These are phyloP conservation scores for Papilio helenus DNA, from an alignment of 1,140 invertebrate genomes.

Conservation along the genomic window DNA sequence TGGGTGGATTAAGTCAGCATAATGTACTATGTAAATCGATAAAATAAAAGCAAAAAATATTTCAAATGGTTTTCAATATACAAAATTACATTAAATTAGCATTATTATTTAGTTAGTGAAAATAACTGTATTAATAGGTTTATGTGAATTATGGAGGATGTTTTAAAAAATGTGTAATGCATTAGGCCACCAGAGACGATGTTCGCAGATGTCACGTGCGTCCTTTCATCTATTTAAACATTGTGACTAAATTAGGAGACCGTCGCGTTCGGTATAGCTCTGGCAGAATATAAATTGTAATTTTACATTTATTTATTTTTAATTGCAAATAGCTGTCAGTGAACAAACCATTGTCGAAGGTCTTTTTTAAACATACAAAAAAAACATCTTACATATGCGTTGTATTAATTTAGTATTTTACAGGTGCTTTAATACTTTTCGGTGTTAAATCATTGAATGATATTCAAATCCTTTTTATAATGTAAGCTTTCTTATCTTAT, in stretches of 20 bases:
- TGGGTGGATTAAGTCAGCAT: not conserved
- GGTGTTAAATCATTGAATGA: no score
- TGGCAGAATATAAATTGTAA: not conserved
- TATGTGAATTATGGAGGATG: not conserved
- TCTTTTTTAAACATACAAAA: no score
- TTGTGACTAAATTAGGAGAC: not conserved
- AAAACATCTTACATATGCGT: no score
- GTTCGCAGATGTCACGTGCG: slow-evolving; percentile 4
- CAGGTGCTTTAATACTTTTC: no score
- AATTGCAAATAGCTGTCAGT: not conserved
- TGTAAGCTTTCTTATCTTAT: no score
- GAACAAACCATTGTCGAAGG: not conserved
- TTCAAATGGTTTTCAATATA: not conserved
- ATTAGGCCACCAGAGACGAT: slow-evolving; percentile 9
- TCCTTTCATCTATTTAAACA: not conserved
- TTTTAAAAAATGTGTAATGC: not conserved
- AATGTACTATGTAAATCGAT: not conserved
- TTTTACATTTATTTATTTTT: not conserved
- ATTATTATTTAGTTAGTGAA: not conserved
- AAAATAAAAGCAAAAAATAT: not conserved
- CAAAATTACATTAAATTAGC: not conserved
- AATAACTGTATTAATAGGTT: not conserved
- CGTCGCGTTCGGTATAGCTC: not conserved
- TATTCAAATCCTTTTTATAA: no score
- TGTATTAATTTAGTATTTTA: no score